Base-by-base conservation (phyloP, 2,888 invertebrate genomes). In the Sinotaia quadrata region DNA sequence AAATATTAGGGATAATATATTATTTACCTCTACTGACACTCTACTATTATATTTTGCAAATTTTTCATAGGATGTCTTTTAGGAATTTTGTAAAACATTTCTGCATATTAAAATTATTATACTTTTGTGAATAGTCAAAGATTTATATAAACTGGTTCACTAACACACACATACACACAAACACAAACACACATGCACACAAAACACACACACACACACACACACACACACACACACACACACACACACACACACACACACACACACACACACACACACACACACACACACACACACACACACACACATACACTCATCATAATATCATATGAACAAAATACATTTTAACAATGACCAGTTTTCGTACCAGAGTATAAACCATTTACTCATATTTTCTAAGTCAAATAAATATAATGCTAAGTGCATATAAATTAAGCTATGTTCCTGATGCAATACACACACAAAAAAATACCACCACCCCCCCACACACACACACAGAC, bases 201-300 rank as follows among this genome's bases (percentile, higher is more conserved):
- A n/a, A n/a, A n/a, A n/a, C n/a, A n/a, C n/a, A n/a, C n/a, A n/a
- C n/a, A n/a, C n/a, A n/a, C n/a, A n/a, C n/a, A n/a, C 10, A 54
- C 54, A 54, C 54, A 54, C 54, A 54, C 36, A 18, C 34, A 57
- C 57, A 3, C n/a, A 57, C 34, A 3, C 57, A 34, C 29, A 1
- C 57, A 5, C 3, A 21, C 2, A 36, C 57, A 57, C 57, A 57
- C 34, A 34, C 27, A 57, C 36, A 57, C 57, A 57, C 57, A 57
- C 57, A 31, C 57, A 34, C n/a, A 18, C 36, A 36, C 18, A 34
- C 57, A 57, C 57, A 0, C 54, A 54, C 2, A 57, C 57, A 57
- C 57, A 34, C 7, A 57, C 29, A 36, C 34, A 57, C 29, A 57
- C 57, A 56, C 56, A 56, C 56, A 56, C 29, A 27, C 56, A 27